Percentiles rank a stretch among this genome's conserved stretches.
Conservation (phyloP, 1,140 invertebrate genomes). For the Temnothorax nylanderi region DNA sequence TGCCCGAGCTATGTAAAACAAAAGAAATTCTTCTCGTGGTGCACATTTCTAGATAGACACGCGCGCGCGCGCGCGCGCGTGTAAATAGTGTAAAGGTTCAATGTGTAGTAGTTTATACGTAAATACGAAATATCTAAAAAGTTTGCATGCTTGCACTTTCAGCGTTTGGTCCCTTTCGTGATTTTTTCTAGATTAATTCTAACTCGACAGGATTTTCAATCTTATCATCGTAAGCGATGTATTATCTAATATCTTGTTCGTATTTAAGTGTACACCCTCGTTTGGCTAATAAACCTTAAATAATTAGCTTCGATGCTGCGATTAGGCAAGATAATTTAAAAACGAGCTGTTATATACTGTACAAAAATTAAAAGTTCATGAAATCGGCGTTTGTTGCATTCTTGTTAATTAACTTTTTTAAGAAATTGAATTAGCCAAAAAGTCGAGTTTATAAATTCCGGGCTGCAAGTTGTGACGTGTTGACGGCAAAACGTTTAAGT, state of each 20-base stretch:
- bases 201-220: not conserved
- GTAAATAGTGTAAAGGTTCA: not conserved
- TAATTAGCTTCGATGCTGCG: constrained; percentile 45
- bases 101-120: not conserved
- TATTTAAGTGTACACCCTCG: not conserved
- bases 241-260: not conserved
- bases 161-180: not conserved
- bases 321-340: not conserved
- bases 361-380: not conserved
- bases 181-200: not conserved
- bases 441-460: not conserved
- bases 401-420: not conserved
- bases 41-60: constrained; percentile 55
- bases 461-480: not conserved
- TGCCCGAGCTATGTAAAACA: constrained; percentile 75
- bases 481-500: not conserved
- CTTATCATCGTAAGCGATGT: constrained; percentile 19
- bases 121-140: not conserved
- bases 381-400: not conserved
- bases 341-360: not conserved
- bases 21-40: constrained; percentile 77
- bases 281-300: constrained; percentile 47
- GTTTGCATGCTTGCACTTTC: not conserved
- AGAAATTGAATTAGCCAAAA: not conserved
- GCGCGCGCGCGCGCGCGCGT: not conserved